Conservation (phyloP, 2,797 vertebrate genomes). For the Propithecus perrieri region DNA sequence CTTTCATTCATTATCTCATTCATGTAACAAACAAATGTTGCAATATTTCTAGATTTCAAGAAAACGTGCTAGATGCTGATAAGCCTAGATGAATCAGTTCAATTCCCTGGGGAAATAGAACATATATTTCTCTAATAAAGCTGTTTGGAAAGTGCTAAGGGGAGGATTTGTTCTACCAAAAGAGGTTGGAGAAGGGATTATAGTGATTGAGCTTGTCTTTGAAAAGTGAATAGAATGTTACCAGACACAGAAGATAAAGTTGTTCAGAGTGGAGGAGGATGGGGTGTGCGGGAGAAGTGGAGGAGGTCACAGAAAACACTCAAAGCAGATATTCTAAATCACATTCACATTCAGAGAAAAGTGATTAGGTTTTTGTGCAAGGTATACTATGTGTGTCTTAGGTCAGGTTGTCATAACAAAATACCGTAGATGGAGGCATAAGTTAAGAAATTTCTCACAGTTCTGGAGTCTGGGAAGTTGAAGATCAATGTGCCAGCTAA, state of each 20-base stretch:
- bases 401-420: neutral
- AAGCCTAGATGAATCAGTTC: neutral
- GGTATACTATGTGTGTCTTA: neutral
- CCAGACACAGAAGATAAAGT: neutral
- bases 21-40: neutral
- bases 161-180: neutral
- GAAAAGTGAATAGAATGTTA: neutral
- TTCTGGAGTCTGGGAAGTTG: neutral
- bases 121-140: neutral
- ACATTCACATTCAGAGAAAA: neutral
- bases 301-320: neutral
- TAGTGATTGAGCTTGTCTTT: neutral
- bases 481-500: neutral
- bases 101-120: neutral
- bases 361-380: neutral
- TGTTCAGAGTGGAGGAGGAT: neutral
- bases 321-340: neutral
- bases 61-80: neutral
- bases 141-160: neutral
- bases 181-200: neutral
- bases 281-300: neutral
- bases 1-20: neutral
- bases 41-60: neutral
- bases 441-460: neutral
- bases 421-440: neutral